A percentile compares a stretch with the other conserved stretches of the same genome.
Conservation (phyloP, 2,888 invertebrate genomes). For the Eupithecia tripunctaria region DNA sequence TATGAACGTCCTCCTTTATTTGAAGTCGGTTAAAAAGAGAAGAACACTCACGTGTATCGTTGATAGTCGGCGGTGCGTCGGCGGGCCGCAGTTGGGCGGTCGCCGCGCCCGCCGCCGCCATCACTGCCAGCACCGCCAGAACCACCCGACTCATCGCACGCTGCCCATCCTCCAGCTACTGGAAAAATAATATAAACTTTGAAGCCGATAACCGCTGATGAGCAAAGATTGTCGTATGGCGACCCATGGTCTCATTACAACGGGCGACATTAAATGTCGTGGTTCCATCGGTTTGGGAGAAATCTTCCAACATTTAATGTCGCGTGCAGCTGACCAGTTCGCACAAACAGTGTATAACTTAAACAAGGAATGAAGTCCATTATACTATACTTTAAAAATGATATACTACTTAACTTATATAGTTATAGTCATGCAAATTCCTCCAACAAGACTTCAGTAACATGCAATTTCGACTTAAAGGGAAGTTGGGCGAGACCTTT, state of each 20-base stretch:
- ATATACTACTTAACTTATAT: too few species aligned
- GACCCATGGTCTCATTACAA: background rate
- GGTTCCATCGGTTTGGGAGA: too few species aligned
- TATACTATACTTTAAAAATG: too few species aligned
- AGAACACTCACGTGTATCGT: conserved; percentile 78
- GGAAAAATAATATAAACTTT: conserved; percentile 29
- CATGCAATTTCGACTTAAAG: background rate
- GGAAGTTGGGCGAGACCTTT: background rate
- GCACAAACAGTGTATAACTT: background rate
- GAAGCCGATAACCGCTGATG: background rate
- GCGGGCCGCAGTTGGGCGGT: conserved; percentile 75
- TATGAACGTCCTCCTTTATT: too few species aligned
- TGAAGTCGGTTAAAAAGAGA: too few species aligned
- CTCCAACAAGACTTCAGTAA: too few species aligned
- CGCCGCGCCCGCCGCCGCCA: conserved; percentile 65
- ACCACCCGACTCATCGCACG: conserved; percentile 73
- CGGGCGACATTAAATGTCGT: background rate
- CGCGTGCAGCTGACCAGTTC: too few species aligned
- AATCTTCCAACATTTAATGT: too few species aligned
- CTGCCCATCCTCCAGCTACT: conserved; percentile 65
- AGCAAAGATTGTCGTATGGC: background rate
- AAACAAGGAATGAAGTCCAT: background rate
- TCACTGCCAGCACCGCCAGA: conserved; percentile 70
- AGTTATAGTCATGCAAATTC: too few species aligned
- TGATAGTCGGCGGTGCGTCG: conserved; percentile 73